phyloP scores from a whole-genome alignment of 2,888 invertebrate species.

The Chironomus tentans region DNA sequence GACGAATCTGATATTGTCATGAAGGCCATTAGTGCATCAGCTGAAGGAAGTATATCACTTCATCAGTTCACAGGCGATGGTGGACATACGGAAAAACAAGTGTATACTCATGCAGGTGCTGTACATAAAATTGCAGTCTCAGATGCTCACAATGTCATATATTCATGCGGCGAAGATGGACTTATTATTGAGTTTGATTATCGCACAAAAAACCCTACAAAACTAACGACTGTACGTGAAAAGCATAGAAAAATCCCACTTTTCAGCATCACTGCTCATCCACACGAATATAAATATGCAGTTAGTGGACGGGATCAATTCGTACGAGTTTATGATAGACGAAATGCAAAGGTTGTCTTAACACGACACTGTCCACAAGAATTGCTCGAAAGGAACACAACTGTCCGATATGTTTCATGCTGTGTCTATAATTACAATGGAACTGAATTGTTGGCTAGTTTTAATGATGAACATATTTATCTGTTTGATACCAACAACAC shows the following conservation, averaged over 20 bases:
- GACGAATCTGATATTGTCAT: conserved; percentile 61
- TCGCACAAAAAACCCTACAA: conserved; percentile 52
- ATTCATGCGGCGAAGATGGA: conserved; percentile 87
- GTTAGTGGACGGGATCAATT: conserved; percentile 73
- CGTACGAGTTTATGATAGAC: conserved; percentile 67
- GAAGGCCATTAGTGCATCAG: conserved; percentile 77
- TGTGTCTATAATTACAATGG: conserved; percentile 88
- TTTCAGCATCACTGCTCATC: conserved; percentile 82
- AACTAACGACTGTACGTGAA: conserved; percentile 49
- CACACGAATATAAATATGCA: conserved; percentile 68
- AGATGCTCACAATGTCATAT: conserved; percentile 50
- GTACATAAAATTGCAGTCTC: conserved; percentile 79
- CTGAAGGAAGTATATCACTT: conserved; percentile 66
- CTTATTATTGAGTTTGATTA: conserved; percentile 73
- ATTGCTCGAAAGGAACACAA: conserved; percentile 29
- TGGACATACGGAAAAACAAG: conserved; percentile 17
- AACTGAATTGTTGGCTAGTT: conserved; percentile 82
- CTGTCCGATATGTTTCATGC: conserved; percentile 59
- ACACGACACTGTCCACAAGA: conserved; percentile 53
- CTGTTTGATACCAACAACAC: conserved; percentile 62
- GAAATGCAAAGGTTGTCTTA: conserved; percentile 47
- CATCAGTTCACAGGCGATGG: conserved; percentile 3
- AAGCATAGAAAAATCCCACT: conserved; percentile 59
- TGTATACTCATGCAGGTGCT: conserved; percentile 55
- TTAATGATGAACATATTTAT: conserved; percentile 89